Percentiles rank a stretch among this genome's conserved stretches.
These are phyloP conservation scores for Dolomedes plantarius DNA, from an alignment of 2,888 invertebrate genomes.

Conservation along the genomic window DNA sequence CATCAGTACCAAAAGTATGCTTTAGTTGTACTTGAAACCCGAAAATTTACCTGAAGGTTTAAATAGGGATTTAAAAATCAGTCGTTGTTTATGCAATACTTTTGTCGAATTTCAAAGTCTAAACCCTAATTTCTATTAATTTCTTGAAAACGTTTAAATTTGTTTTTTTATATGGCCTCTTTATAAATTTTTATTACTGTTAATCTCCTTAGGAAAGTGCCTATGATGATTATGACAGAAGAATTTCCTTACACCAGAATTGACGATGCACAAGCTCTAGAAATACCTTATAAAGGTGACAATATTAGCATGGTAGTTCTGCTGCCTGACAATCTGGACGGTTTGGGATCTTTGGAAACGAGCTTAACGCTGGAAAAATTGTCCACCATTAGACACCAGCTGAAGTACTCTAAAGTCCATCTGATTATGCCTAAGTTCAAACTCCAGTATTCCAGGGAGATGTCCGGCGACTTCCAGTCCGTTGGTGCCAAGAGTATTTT, in stretches of 20 bases:
- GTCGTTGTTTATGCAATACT: too few species aligned
- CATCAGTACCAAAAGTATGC: too few species aligned
- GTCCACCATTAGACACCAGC: neutral
- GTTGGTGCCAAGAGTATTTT: slow-evolving; percentile 62
- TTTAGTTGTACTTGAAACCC: too few species aligned
- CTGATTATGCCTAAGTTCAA: slow-evolving; percentile 71
- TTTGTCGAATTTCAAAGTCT: too few species aligned
- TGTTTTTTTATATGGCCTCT: too few species aligned
- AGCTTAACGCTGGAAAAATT: slow-evolving; percentile 32
- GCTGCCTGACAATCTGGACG: slow-evolving; percentile 50
- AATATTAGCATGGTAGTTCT: slow-evolving; percentile 67
- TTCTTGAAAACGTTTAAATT: too few species aligned
- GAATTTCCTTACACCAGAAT: slow-evolving; percentile 73
- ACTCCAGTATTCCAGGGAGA: slow-evolving; percentile 25
- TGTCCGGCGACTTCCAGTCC: slow-evolving; percentile 36
- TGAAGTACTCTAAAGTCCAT: slow-evolving; percentile 41
- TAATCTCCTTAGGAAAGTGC: slow-evolving; percentile 21
- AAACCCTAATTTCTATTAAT: too few species aligned
- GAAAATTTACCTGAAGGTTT: too few species aligned
- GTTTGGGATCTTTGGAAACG: slow-evolving; percentile 29
- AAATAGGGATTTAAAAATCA: too few species aligned
- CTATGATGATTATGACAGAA: slow-evolving; percentile 69
- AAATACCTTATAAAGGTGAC: slow-evolving; percentile 69
- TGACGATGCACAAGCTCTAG: slow-evolving; percentile 45
- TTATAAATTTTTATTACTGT: too few species aligned